Conservation (phyloP, 2,113 vertebrate species). For the Macquaria australasica region DNA sequence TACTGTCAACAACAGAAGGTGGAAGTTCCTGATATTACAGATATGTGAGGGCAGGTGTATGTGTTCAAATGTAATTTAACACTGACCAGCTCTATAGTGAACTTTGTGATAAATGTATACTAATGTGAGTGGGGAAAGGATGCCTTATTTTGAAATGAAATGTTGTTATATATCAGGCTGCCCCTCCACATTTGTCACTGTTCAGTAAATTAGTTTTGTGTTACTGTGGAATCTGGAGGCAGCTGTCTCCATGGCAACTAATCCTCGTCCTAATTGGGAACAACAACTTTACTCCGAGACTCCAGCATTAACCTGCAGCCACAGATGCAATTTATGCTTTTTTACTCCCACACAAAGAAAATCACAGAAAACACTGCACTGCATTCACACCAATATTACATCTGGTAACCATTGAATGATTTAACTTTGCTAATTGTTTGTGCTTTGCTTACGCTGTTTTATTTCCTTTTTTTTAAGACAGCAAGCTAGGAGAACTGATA, state of each 20-base stretch:
- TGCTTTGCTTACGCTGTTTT: constrained; percentile 38
- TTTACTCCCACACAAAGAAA: not conserved
- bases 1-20: not conserved
- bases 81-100: constrained; percentile 4
- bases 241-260: constrained; percentile 72
- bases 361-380: constrained; percentile 8
- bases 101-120: constrained; percentile 28
- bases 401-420: constrained; percentile 6
- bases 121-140: constrained; percentile 11
- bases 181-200: constrained; percentile 15
- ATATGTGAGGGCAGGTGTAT: constrained; percentile 4
- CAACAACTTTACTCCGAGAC: constrained; percentile 41
- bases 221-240: constrained; percentile 41
- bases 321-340: constrained; percentile 26
- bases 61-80: constrained; percentile 1
- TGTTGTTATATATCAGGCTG: constrained; percentile 20
- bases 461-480: not conserved
- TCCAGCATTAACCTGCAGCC: constrained; percentile 30
- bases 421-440: not conserved
- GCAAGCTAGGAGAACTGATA: not conserved
- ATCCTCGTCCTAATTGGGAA: constrained; percentile 52
- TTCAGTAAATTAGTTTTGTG: constrained; percentile 44
- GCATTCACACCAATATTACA: constrained; percentile 24
- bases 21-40: not conserved
- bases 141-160: constrained; percentile 32